Percentiles rank a stretch among this genome's conserved stretches.
These are phyloP conservation scores for Danaus plexippus DNA, from an alignment of 1,140 invertebrate genomes.

Conservation along the genomic window DNA sequence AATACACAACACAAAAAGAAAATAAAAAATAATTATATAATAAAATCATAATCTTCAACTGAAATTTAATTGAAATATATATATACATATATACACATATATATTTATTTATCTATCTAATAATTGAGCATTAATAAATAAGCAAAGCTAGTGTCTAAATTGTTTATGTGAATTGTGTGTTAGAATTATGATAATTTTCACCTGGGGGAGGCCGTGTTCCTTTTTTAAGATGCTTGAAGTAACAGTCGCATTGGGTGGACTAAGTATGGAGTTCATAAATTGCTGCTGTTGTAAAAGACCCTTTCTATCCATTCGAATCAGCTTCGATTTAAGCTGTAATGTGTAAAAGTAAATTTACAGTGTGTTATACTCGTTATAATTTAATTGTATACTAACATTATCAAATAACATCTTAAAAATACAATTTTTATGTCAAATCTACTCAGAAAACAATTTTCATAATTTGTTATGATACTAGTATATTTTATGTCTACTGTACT, in stretches of 20 bases:
- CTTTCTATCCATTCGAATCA: conserved; percentile 31
- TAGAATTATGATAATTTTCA: neutral
- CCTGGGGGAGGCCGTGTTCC: conserved; percentile 32
- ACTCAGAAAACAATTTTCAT: too few species aligned
- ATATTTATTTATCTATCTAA: too few species aligned
- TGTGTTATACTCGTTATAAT: neutral
- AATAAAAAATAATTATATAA: neutral
- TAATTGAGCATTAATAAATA: too few species aligned
- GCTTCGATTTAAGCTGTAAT: conserved; percentile 44
- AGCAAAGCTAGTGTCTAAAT: too few species aligned
- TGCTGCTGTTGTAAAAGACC: conserved; percentile 20
- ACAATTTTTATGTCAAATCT: too few species aligned
- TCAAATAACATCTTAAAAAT: too few species aligned
- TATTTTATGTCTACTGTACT: too few species aligned
- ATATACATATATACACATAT: too few species aligned
- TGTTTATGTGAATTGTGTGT: too few species aligned
- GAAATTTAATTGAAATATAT: too few species aligned
- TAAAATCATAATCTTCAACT: neutral
- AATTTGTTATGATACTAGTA: too few species aligned
- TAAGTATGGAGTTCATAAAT: conserved; percentile 2
- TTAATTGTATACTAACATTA: conserved; percentile 2
- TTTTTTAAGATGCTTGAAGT: conserved; percentile 34
- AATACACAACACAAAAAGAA: conserved; percentile 8
- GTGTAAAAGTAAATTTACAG: neutral
- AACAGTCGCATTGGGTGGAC: conserved; percentile 19